Evolutionary conservation across 1,140 invertebrate species (phyloP).

Genomic region (Caerostris darwini): DNA sequence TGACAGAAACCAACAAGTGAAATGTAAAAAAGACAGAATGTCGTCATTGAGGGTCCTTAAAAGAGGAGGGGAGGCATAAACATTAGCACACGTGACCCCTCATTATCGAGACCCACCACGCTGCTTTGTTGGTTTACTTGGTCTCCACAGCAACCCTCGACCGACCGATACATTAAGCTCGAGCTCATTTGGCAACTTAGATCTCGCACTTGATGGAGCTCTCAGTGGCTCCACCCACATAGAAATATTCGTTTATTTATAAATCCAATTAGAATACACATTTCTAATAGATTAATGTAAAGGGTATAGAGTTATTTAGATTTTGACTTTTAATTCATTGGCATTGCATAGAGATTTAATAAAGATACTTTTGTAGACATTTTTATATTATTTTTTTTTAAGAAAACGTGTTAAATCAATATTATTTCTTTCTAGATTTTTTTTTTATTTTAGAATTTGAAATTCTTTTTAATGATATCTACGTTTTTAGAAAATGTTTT

Average conservation of each 20-base stretch:
- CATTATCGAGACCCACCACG: background rate
- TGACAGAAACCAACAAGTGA: slow-evolving; percentile 60
- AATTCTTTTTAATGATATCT: too few species aligned
- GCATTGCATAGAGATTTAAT: too few species aligned
- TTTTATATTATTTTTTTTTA: too few species aligned
- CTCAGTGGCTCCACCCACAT: background rate
- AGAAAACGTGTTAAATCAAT: too few species aligned
- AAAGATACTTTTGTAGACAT: too few species aligned
- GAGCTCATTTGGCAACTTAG: background rate
- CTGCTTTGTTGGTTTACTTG: slow-evolving; percentile 55
- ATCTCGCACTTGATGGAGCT: slow-evolving; percentile 14
- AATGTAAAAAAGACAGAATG: slow-evolving; percentile 1
- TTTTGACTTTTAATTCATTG: too few species aligned
- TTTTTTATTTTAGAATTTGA: too few species aligned
- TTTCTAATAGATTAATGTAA: too few species aligned
- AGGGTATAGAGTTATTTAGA: too few species aligned
- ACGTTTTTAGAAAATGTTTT: too few species aligned
- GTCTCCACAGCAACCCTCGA: slow-evolving; percentile 25
- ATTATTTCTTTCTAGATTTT: too few species aligned
- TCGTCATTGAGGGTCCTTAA: slow-evolving; percentile 34
- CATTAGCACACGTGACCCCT: slow-evolving; percentile 30
- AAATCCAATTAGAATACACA: background rate
- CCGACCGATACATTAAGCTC: slow-evolving; percentile 52
- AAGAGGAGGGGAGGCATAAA: slow-evolving; percentile 33
- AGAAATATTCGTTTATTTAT: slow-evolving; percentile 44